Percentiles rank a stretch among this genome's conserved stretches.
These are phyloP conservation scores for Sitophilus oryzae DNA, from an alignment of 1,140 invertebrate genomes.

Conservation along the genomic window DNA sequence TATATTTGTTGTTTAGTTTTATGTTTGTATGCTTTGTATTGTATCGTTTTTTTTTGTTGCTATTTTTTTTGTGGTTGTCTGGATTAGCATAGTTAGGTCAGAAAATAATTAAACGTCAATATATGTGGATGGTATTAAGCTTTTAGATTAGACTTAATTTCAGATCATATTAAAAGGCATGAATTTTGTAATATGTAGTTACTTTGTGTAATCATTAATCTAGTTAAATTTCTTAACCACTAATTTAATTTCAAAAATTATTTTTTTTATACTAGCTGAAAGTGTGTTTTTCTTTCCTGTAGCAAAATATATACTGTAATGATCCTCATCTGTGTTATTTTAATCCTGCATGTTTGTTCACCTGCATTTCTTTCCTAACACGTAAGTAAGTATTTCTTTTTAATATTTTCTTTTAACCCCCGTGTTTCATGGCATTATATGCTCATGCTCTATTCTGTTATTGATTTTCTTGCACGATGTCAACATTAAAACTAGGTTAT, in stretches of 20 bases:
- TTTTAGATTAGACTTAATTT: no score
- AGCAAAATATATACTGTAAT: background rate
- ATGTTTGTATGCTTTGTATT: background rate
- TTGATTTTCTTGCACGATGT: constrained; percentile 10
- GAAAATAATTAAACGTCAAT: no score
- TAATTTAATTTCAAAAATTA: no score
- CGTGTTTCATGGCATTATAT: background rate
- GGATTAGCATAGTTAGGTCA: background rate
- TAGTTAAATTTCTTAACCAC: no score
- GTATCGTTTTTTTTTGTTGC: background rate
- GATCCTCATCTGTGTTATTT: background rate
- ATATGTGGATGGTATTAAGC: no score
- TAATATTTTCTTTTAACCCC: background rate
- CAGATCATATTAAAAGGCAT: no score
- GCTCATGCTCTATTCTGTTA: constrained; percentile 1
- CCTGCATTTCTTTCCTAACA: background rate
- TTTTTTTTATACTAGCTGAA: no score
- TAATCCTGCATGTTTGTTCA: background rate
- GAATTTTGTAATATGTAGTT: no score
- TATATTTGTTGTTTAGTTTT: background rate
- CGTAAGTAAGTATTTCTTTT: background rate
- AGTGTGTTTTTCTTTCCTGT: background rate
- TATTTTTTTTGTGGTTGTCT: background rate
- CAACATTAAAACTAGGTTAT: constrained; percentile 11
- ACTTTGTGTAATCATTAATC: no score